Percentiles rank a stretch among this genome's conserved stretches.
These are phyloP conservation scores for Atopsyche davidsoni DNA, from an alignment of 1,140 invertebrate genomes.

Conservation along the genomic window DNA sequence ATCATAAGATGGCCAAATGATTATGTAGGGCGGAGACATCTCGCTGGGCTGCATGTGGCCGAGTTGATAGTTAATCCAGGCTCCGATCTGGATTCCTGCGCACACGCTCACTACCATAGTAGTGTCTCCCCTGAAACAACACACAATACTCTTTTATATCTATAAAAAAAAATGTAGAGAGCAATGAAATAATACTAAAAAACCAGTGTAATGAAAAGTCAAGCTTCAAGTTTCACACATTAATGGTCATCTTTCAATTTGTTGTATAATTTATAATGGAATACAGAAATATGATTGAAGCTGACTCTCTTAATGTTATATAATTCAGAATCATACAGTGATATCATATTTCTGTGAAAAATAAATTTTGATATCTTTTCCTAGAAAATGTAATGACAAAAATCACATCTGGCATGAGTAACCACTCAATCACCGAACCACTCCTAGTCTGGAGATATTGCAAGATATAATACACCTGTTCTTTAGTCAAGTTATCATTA, in stretches of 20 bases:
- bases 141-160: constrained; percentile 1
- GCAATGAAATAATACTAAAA: neutral
- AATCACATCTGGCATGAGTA: too few species aligned
- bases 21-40: constrained; percentile 60
- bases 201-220: neutral
- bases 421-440: too few species aligned
- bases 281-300: too few species aligned
- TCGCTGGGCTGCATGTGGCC: constrained; percentile 57
- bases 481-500: too few species aligned
- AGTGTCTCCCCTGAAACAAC: constrained; percentile 71
- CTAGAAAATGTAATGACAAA: too few species aligned
- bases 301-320: too few species aligned
- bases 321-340: too few species aligned
- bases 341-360: too few species aligned
- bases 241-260: neutral
- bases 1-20: constrained; percentile 69
- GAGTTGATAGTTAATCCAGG: constrained; percentile 77
- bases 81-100: constrained; percentile 71
- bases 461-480: too few species aligned
- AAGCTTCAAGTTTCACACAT: neutral
- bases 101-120: constrained; percentile 75
- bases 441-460: too few species aligned
- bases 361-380: too few species aligned
- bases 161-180: neutral
- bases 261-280: too few species aligned